Evolutionary conservation across 2,113 vertebrate genomes (phyloP).

Genomic region (Dicerorhinus sumatrensis): DNA sequence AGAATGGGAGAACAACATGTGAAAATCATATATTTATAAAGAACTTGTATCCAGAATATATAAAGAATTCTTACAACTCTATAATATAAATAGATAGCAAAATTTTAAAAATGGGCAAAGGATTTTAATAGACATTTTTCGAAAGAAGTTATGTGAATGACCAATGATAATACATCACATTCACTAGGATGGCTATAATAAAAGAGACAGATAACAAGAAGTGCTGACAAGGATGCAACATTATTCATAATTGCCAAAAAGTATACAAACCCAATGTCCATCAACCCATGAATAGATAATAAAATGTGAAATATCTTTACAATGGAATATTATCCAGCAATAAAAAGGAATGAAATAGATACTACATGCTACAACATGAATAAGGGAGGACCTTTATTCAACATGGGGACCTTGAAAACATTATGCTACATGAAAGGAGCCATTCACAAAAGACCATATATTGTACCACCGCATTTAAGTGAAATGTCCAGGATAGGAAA

Average conservation of each 20-base stretch:
- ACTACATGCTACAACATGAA: not conserved
- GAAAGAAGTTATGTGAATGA: not conserved
- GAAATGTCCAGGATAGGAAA: not conserved
- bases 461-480: not conserved
- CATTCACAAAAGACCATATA: not conserved
- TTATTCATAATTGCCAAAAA: not conserved
- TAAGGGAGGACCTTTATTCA: no score
- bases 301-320: not conserved
- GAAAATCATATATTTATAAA: not conserved
- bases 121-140: not conserved
- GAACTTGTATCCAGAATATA: not conserved
- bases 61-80: not conserved
- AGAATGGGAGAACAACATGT: not conserved
- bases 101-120: not conserved
- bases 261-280: not conserved
- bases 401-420: not conserved
- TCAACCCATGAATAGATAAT: not conserved
- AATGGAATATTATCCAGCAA: not conserved
- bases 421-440: not conserved
- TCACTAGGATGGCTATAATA: not conserved
- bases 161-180: not conserved
- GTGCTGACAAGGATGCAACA: not conserved
- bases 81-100: not conserved
- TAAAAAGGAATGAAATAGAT: not conserved
- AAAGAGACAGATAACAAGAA: not conserved